A percentile compares a stretch with the other conserved stretches of the same genome.
Conservation (phyloP, 2,113 vertebrate species). For the Paralichthys olivaceus region DNA sequence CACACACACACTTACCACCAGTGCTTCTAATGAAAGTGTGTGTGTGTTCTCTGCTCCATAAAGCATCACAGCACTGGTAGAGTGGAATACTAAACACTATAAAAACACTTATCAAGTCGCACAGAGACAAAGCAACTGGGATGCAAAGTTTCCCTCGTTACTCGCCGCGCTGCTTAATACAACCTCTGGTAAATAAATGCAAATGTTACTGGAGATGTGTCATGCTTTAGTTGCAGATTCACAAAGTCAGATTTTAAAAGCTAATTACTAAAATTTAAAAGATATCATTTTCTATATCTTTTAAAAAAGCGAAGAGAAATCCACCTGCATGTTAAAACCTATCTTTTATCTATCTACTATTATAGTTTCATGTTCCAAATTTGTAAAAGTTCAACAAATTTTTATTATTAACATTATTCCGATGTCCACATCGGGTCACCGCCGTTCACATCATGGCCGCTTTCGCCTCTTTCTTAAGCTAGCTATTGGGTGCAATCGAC, state of each 20-base stretch:
- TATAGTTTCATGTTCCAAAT: background rate
- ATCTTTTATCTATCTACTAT: background rate
- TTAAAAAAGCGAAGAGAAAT: background rate
- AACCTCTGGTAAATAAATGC: constrained; percentile 20
- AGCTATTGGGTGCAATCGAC: too few species aligned
- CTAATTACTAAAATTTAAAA: background rate
- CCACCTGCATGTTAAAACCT: too few species aligned
- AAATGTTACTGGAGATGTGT: constrained; percentile 10
- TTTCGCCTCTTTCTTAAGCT: too few species aligned
- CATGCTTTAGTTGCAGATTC: constrained; percentile 6
- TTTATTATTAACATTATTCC: too few species aligned
- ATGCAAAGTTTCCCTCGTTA: constrained; percentile 48
- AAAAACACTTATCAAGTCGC: constrained; percentile 67
- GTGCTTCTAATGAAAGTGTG: constrained; percentile 65
- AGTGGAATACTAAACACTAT: constrained; percentile 70
- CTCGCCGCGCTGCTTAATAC: constrained; percentile 46
- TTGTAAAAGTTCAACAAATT: too few species aligned
- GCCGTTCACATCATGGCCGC: too few species aligned
- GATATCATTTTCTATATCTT: background rate
- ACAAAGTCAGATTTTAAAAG: background rate
- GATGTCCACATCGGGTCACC: too few species aligned
- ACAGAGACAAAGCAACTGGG: constrained; percentile 56
- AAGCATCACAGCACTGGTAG: constrained; percentile 66
- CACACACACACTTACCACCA: constrained; percentile 55
- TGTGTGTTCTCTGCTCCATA: constrained; percentile 70